Conservation (phyloP, 2,888 invertebrate species). For the Octonoba sinensis region DNA sequence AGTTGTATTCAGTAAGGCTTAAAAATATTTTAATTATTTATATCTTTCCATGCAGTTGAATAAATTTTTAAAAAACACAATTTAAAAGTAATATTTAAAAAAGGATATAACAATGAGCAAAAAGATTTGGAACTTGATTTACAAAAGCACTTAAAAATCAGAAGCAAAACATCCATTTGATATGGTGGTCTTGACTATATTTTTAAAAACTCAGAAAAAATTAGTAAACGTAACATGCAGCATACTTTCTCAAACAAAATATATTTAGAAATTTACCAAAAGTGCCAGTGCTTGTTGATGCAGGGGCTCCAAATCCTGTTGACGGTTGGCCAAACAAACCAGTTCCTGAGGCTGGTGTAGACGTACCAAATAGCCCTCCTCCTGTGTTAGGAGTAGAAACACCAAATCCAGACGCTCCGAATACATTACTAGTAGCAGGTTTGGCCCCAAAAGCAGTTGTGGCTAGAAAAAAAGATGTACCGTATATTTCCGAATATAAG, state of each 20-base stretch:
- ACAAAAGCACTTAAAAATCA: not conserved
- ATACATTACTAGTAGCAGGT: conserved; percentile 72
- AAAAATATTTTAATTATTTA: too few species aligned
- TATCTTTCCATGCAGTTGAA: too few species aligned
- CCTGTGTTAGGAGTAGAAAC: conserved; percentile 70
- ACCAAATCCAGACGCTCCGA: conserved; percentile 71
- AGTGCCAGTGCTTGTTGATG: conserved; percentile 64
- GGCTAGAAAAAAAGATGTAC: conserved; percentile 70
- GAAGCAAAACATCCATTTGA: too few species aligned
- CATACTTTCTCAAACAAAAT: not conserved
- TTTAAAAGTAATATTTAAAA: too few species aligned
- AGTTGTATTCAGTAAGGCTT: too few species aligned
- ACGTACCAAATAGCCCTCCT: conserved; percentile 77
- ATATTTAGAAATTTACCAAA: conserved; percentile 60
- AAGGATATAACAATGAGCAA: too few species aligned
- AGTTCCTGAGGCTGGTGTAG: conserved; percentile 70
- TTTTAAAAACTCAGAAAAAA: not conserved
- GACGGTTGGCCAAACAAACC: conserved; percentile 72
- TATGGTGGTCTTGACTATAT: not conserved
- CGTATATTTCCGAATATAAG: too few species aligned
- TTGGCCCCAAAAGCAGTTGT: conserved; percentile 79
- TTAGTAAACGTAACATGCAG: not conserved
- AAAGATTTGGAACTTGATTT: not conserved
- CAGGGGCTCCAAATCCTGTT: conserved; percentile 69
- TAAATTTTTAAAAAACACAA: too few species aligned